Evolutionary conservation across 2,888 invertebrate species (phyloP).

Genomic region (Creontiades dilutus): DNA sequence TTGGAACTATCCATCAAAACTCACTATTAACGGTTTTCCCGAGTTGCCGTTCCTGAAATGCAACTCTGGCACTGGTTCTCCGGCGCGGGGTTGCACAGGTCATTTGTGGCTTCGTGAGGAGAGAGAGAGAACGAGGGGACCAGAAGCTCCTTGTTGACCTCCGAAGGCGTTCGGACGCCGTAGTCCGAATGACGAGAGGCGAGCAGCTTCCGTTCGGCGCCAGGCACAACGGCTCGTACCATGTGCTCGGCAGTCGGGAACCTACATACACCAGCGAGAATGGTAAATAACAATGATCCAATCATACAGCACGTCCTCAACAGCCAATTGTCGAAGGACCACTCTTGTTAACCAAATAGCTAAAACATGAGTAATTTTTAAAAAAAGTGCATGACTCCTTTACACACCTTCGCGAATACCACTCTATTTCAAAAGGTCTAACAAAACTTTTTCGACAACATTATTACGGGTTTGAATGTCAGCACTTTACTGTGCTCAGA

Average conservation of each 20-base stretch:
- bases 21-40: slow-evolving; percentile 77
- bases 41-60: slow-evolving; percentile 75
- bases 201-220: slow-evolving; percentile 80
- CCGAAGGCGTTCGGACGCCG: slow-evolving; percentile 78
- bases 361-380: no score
- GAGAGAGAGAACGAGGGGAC: slow-evolving; percentile 78
- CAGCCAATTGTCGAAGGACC: no score
- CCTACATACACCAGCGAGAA: slow-evolving; percentile 76
- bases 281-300: no score
- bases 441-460: no score
- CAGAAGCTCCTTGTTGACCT: slow-evolving; percentile 73
- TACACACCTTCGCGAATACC: no score
- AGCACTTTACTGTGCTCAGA: no score
- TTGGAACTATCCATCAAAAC: no score
- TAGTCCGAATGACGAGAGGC: slow-evolving; percentile 80
- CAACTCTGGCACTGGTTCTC: slow-evolving; percentile 74
- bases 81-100: slow-evolving; percentile 78
- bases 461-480: no score
- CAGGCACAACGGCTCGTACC: slow-evolving; percentile 83
- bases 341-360: no score
- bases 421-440: no score
- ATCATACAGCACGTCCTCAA: no score
- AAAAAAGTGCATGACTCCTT: no score
- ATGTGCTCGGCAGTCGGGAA: slow-evolving; percentile 83
- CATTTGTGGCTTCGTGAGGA: slow-evolving; percentile 78